Conservation (phyloP, 1,140 invertebrate genomes). For the Hylaeus anthracinus region DNA sequence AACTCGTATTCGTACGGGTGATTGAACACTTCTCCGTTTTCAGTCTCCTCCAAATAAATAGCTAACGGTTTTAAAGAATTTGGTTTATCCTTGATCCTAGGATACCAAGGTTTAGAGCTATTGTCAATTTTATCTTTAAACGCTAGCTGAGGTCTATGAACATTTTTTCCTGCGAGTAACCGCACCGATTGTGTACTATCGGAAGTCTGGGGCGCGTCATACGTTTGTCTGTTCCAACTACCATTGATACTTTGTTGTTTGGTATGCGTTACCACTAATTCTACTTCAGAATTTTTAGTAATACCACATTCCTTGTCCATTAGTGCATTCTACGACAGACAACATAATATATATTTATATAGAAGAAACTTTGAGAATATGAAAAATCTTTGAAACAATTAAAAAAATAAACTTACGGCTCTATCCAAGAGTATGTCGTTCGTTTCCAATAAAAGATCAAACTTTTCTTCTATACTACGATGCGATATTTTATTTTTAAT, state of each 20-base stretch:
- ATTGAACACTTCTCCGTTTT: slow-evolving; percentile 82
- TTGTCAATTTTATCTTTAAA: slow-evolving; percentile 95
- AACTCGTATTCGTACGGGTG: slow-evolving; percentile 96
- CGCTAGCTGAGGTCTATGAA: slow-evolving; percentile 90
- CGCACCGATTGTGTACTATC: slow-evolving; percentile 77
- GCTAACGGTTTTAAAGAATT: slow-evolving; percentile 92
- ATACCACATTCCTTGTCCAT: slow-evolving; percentile 88
- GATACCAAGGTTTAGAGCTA: slow-evolving; percentile 87
- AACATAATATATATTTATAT: slow-evolving; percentile 9
- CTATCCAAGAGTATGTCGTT: slow-evolving; percentile 92
- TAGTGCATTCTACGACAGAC: slow-evolving; percentile 78
- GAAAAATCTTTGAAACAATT: background rate
- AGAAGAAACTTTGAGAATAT: background rate
- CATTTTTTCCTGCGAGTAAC: slow-evolving; percentile 88
- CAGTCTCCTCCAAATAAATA: slow-evolving; percentile 85
- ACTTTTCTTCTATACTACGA: slow-evolving; percentile 86
- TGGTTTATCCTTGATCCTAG: slow-evolving; percentile 92
- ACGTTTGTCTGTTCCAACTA: slow-evolving; percentile 81
- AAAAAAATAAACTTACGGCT: slow-evolving; percentile 82
- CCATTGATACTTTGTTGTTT: slow-evolving; percentile 73
- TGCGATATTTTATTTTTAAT: slow-evolving; percentile 83
- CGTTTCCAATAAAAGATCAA: slow-evolving; percentile 87
- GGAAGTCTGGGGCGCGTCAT: background rate
- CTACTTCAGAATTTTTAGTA: slow-evolving; percentile 81
- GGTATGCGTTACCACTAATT: slow-evolving; percentile 71